A percentile compares a stretch with the other conserved stretches of the same genome.
Conservation (phyloP, 2,797 vertebrate genomes). For the Galagoides demidoff region DNA sequence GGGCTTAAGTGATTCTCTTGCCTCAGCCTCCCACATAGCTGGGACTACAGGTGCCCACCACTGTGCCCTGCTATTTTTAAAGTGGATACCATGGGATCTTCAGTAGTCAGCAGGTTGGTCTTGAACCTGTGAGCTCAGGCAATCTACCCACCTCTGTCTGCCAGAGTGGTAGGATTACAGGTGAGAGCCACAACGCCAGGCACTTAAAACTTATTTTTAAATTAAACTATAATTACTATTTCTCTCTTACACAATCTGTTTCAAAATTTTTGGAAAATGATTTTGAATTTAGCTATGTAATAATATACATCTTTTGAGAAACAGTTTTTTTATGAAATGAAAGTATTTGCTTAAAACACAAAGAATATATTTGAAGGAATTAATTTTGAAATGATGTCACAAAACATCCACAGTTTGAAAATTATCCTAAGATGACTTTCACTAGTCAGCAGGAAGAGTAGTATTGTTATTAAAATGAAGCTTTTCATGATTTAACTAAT, state of each 20-base stretch:
- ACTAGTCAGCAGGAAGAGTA: background rate
- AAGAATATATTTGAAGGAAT: background rate
- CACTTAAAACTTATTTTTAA: background rate
- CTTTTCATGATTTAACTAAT: background rate
- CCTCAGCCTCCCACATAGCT: no score
- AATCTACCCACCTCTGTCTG: no score
- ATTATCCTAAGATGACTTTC: background rate
- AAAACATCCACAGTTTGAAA: constrained; percentile 33
- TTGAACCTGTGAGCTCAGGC: no score
- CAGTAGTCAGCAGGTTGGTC: no score
- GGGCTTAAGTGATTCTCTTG: no score
- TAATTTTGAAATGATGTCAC: constrained; percentile 24
- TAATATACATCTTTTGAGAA: background rate
- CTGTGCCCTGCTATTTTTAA: no score
- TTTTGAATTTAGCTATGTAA: background rate
- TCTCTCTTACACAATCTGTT: background rate
- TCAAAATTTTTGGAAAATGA: background rate
- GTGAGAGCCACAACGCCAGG: no score
- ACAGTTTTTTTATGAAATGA: background rate
- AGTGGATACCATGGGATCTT: no score
- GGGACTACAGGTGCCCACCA: no score
- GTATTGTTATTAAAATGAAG: constrained; percentile 7
- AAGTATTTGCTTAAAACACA: constrained; percentile 7
- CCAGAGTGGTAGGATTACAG: no score
- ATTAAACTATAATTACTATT: background rate